These are phyloP conservation scores for Lutjanus argentimaculatus DNA, from an alignment of 2,797 vertebrate species.

Conservation along the genomic window DNA sequence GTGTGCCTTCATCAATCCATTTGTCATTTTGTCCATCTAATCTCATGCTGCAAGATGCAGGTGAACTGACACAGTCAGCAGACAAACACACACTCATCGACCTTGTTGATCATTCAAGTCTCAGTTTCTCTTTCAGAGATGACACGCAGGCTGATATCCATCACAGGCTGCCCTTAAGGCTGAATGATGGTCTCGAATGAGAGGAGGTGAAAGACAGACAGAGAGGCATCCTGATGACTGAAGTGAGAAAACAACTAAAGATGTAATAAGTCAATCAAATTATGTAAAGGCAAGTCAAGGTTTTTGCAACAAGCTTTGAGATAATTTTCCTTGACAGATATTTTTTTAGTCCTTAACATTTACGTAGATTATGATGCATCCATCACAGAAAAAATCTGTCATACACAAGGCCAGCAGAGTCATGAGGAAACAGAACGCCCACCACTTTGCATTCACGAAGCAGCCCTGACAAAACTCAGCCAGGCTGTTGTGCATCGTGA, in stretches of 20 bases:
- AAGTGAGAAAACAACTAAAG: not conserved
- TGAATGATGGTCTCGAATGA: not conserved
- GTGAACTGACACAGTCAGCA: not conserved
- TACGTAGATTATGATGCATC: not conserved
- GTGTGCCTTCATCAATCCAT: constrained; percentile 21
- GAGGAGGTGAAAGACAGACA: constrained; percentile 2
- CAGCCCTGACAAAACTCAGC: constrained; percentile 16
- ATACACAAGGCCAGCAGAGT: constrained; percentile 6
- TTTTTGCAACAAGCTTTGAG: not conserved
- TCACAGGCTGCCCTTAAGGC: constrained; percentile 16
- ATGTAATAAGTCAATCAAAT: not conserved
- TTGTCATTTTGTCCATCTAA: constrained; percentile 10
- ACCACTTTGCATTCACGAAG: constrained; percentile 24
- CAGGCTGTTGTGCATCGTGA: constrained; percentile 22
- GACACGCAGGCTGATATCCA: not conserved
- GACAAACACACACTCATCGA: not conserved
- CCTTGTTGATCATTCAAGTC: not conserved
- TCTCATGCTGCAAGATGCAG: constrained; percentile 23
- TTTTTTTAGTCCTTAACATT: constrained; percentile 1
- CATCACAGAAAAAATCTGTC: not conserved
- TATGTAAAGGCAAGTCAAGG: not conserved
- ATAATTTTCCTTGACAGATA: not conserved
- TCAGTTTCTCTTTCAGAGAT: constrained; percentile 7
- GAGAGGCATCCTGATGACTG: not conserved
- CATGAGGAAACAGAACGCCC: constrained; percentile 12